Base-by-base conservation (phyloP, 2,888 invertebrate genomes). In the Scaptodrosophila latifasciaeformis region DNA sequence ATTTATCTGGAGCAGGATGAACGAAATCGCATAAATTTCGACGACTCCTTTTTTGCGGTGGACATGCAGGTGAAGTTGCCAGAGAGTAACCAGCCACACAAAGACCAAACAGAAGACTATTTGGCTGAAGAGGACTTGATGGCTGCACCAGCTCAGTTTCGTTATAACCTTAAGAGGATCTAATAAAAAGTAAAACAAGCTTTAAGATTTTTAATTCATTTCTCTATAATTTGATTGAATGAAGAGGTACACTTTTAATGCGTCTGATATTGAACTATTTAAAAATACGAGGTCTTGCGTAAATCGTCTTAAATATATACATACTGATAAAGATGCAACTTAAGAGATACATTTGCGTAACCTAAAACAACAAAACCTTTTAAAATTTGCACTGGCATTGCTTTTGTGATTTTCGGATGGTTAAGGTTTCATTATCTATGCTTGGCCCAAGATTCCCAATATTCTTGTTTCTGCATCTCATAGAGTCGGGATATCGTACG, bases 401-500 rank as follows among this genome's bases (percentile, higher is more conserved):
- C 24, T 24, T 24, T 24, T 24, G 24, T 24, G 24, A 7, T 24
- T 24, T 24, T n/a, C n/a, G n/a, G n/a, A n/a, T n/a, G n/a, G n/a
- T n/a, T n/a, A n/a, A n/a, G 27, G 27, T 13, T 12, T 12, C 5
- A 21, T 72, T 71, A 86, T 46, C 86, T 82, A 57, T 85, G 85
- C 47, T 87, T 90, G 44, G 91, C 91, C 92, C 93, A 94, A 79
- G 91, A 90, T 45, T 93, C 90, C 98, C 98, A 98, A 86, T 99
- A 99, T 65, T 94, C 93, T 49, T 92, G 91, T 0, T 95, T 94
- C 87, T 97, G 96, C 99, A 99, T 99, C 89, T 99, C 97, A 66
- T 92, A 91, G 29, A 99, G 89, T 62, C 99, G 89, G 0, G 99
- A 99, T 19, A 97, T 86, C 17, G 98, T 97, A 5, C 99, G 89